A percentile compares a stretch with the other conserved stretches of the same genome.
These are phyloP conservation scores for Machimus rusticus DNA, from an alignment of 2,888 invertebrate species.

Conservation along the genomic window DNA sequence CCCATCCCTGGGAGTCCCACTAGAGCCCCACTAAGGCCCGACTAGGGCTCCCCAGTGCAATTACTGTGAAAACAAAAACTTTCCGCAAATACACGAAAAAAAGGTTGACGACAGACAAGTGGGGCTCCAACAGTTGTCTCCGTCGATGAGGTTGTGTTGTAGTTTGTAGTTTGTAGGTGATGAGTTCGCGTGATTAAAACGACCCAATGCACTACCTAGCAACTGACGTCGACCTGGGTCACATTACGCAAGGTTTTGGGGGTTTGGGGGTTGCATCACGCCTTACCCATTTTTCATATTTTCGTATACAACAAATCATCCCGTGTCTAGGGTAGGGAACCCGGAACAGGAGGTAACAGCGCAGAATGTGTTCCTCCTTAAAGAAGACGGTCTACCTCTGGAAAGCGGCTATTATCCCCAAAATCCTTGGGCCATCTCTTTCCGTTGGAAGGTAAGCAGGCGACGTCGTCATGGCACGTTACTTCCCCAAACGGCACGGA, in stretches of 20 bases:
- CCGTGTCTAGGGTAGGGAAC: not conserved
- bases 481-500: not conserved
- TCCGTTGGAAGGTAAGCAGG: not conserved
- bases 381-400: not conserved
- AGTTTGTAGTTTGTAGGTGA: no score
- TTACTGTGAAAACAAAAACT: not conserved
- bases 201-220: not conserved
- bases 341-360: not conserved
- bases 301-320: not conserved
- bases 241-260: not conserved
- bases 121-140: not conserved
- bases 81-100: not conserved
- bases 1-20: not conserved
- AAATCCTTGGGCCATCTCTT: not conserved
- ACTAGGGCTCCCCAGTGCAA: not conserved
- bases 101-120: not conserved
- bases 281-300: not conserved
- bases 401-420: not conserved
- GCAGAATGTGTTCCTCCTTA: not conserved
- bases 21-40: no score
- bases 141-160: not conserved
- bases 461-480: not conserved
- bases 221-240: not conserved
- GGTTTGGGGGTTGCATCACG: not conserved
- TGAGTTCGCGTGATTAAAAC: not conserved